These are phyloP conservation scores for Plestiodon gilberti DNA, from an alignment of 2,113 vertebrate genomes.

Conservation along the genomic window DNA sequence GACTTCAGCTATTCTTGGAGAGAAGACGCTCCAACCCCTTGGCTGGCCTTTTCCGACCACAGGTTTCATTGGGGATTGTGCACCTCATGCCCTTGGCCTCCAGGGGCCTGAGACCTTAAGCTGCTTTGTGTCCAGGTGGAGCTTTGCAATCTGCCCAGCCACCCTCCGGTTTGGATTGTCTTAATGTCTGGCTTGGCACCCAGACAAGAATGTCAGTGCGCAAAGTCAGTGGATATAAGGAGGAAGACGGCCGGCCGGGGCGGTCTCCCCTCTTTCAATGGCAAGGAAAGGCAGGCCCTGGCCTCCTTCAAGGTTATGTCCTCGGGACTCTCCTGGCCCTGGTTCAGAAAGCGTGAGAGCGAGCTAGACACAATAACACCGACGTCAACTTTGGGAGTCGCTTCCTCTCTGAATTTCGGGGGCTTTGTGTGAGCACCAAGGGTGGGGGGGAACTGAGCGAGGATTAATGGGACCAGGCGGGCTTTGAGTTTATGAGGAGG, in stretches of 20 bases:
- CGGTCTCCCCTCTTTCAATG: neutral
- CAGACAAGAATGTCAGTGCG: constrained; percentile 30
- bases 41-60: no score
- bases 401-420: constrained; percentile 47
- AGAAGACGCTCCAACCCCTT: neutral
- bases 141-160: accelerated
- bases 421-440: constrained; percentile 7
- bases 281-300: constrained; percentile 50
- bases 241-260: neutral
- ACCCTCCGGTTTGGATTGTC: neutral
- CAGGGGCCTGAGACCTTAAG: neutral
- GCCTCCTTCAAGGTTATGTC: constrained; percentile 42
- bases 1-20: neutral
- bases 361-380: constrained; percentile 56
- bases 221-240: neutral
- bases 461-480: constrained; percentile 5
- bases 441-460: neutral
- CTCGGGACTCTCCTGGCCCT: constrained; percentile 57
- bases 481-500: accelerated
- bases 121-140: accelerated
- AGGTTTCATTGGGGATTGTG: neutral
- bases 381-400: constrained; percentile 49
- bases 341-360: constrained; percentile 58
- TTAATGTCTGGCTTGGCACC: constrained; percentile 21
- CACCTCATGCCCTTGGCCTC: neutral